These are phyloP conservation scores for Trichogramma pretiosum DNA, from an alignment of 1,140 invertebrate genomes.

Conservation along the genomic window DNA sequence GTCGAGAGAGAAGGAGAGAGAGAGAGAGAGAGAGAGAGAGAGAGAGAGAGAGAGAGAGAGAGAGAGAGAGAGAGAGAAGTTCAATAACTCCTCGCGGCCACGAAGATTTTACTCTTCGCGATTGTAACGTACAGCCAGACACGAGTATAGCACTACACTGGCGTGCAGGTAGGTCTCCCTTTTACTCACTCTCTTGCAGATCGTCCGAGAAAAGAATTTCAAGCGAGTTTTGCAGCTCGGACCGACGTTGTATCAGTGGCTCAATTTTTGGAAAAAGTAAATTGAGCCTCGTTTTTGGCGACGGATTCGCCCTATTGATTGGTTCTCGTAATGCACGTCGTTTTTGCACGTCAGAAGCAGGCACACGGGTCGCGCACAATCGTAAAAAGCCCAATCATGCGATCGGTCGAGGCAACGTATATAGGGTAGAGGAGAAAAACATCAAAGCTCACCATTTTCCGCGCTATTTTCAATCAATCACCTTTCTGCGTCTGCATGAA, in stretches of 20 bases:
- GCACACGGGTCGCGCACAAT: no score
- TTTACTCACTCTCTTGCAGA: neutral
- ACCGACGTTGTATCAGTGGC: no score
- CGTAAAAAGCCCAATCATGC: no score
- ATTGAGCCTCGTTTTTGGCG: no score
- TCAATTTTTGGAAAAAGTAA: no score
- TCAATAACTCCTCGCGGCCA: slow-evolving; percentile 11
- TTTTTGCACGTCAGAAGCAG: no score
- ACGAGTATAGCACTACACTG: neutral
- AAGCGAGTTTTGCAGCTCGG: neutral
- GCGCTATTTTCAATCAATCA: slow-evolving; percentile 19
- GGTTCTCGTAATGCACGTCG: no score
- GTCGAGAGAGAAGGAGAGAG: neutral
- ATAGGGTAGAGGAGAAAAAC: no score
- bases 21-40: neutral
- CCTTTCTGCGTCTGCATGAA: slow-evolving; percentile 14
- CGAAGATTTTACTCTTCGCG: slow-evolving; percentile 11
- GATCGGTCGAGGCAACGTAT: no score
- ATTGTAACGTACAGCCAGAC: neutral
- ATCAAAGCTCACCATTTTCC: no score
- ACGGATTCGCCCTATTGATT: no score
- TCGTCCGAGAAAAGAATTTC: neutral
- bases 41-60: neutral
- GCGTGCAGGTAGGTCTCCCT: no score
- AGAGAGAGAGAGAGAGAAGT: slow-evolving; percentile 13